Evolutionary conservation across 2,888 invertebrate species (phyloP).

Genomic region (Polymixis lichenea): DNA sequence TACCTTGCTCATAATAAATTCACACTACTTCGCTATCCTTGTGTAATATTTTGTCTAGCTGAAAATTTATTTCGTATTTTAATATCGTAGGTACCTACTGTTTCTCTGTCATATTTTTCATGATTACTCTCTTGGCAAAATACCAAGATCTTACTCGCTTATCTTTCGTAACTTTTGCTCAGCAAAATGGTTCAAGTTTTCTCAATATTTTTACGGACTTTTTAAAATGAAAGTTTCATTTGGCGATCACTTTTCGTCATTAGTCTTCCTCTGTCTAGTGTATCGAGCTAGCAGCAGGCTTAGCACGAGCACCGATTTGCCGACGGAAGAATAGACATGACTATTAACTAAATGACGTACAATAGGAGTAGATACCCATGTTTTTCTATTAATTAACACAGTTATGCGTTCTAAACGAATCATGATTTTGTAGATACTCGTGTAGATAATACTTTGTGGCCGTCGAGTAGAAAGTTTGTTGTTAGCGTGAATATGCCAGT

Average conservation of each 20-base stretch:
- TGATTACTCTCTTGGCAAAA: slow-evolving; percentile 87
- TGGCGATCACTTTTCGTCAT: slow-evolving; percentile 28
- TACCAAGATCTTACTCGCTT: slow-evolving; percentile 85
- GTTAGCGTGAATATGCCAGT: too few species aligned
- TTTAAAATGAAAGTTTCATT: slow-evolving; percentile 53
- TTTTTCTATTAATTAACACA: too few species aligned
- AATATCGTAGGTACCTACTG: slow-evolving; percentile 83
- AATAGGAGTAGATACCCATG: too few species aligned
- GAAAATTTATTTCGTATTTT: slow-evolving; percentile 83
- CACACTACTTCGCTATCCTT: slow-evolving; percentile 54
- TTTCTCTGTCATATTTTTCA: slow-evolving; percentile 86
- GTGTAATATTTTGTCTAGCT: slow-evolving; percentile 74
- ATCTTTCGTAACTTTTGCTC: slow-evolving; percentile 85
- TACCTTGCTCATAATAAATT: slow-evolving; percentile 63
- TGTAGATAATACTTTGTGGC: too few species aligned
- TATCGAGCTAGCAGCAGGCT: background rate
- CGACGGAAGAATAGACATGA: too few species aligned
- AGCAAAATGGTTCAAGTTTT: slow-evolving; percentile 74
- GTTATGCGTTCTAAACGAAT: too few species aligned
- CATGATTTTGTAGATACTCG: too few species aligned
- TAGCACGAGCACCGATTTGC: too few species aligned
- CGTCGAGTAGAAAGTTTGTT: too few species aligned
- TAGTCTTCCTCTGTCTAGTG: slow-evolving; percentile 8
- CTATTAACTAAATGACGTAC: too few species aligned
- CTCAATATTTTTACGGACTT: slow-evolving; percentile 67